Evolutionary conservation across 2,888 invertebrate genomes (phyloP).

Genomic region (Metalampra italica): DNA sequence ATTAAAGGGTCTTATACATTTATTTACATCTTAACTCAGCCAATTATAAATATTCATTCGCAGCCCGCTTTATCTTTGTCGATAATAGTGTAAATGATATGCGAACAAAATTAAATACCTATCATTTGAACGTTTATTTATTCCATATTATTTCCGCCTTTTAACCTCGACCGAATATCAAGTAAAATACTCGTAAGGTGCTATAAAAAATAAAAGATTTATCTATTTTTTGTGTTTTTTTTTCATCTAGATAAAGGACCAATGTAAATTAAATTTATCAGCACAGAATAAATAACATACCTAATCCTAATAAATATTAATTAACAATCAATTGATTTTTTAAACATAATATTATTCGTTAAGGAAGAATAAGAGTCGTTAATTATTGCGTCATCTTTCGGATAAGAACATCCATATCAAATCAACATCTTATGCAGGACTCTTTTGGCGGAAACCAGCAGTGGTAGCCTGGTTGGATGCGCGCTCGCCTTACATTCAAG

Average conservation of each 20-base stretch:
- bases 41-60: conserved; percentile 58
- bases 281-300: too few relatives aligned
- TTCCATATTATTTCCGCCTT: conserved; percentile 24
- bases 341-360: too few relatives aligned
- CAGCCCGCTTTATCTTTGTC: conserved; percentile 45
- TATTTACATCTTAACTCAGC: conserved; percentile 60
- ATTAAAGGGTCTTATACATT: conserved; percentile 53
- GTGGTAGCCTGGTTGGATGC: too few relatives aligned
- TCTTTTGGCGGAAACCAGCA: too few relatives aligned
- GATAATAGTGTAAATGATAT: conserved; percentile 46
- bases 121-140: conserved; percentile 24
- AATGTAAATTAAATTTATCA: too few relatives aligned
- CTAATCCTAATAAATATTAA: too few relatives aligned
- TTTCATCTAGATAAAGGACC: not conserved
- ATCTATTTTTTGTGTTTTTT: not conserved
- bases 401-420: too few relatives aligned
- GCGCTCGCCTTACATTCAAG: too few relatives aligned
- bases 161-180: conserved; percentile 16
- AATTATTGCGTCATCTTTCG: too few relatives aligned
- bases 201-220: not conserved
- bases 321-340: too few relatives aligned
- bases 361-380: too few relatives aligned
- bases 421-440: too few relatives aligned
- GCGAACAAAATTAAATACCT: conserved; percentile 32
- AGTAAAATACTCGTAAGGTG: conserved; percentile 2